Evolutionary conservation across 2,888 invertebrate species (phyloP).

Genomic region (Cetonia aurata): DNA sequence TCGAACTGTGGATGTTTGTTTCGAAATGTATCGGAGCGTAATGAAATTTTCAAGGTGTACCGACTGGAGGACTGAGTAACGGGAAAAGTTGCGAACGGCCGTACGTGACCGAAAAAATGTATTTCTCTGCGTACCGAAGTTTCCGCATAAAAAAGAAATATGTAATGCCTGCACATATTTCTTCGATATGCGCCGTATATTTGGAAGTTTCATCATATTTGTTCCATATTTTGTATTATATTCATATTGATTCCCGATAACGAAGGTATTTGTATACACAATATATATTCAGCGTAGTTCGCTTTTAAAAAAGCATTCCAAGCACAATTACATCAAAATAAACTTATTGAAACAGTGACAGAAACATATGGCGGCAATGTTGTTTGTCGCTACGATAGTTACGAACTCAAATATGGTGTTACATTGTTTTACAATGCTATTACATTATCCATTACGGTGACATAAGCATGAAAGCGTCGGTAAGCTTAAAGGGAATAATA

Average conservation of each 20-base stretch:
- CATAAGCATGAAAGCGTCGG: no score
- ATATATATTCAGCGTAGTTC: background rate
- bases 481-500: no score
- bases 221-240: slow-evolving; percentile 10
- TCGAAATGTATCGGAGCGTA: slow-evolving; percentile 37
- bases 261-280: background rate
- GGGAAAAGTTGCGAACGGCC: slow-evolving; percentile 33
- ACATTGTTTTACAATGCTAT: no score
- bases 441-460: no score
- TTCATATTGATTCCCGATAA: slow-evolving; percentile 4
- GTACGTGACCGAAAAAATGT: slow-evolving; percentile 38
- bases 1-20: slow-evolving; percentile 26
- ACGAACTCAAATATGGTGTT: no score
- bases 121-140: slow-evolving; percentile 26
- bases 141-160: slow-evolving; percentile 22
- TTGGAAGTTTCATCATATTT: slow-evolving; percentile 17
- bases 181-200: background rate
- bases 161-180: slow-evolving; percentile 1
- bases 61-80: slow-evolving; percentile 6
- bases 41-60: slow-evolving; percentile 40
- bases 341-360: no score
- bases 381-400: no score
- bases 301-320: no score
- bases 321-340: no score
- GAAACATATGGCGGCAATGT: no score